Base-by-base conservation (phyloP, 53 echinoderm and acorn worm genomes). In the Antedon mediterranea region DNA sequence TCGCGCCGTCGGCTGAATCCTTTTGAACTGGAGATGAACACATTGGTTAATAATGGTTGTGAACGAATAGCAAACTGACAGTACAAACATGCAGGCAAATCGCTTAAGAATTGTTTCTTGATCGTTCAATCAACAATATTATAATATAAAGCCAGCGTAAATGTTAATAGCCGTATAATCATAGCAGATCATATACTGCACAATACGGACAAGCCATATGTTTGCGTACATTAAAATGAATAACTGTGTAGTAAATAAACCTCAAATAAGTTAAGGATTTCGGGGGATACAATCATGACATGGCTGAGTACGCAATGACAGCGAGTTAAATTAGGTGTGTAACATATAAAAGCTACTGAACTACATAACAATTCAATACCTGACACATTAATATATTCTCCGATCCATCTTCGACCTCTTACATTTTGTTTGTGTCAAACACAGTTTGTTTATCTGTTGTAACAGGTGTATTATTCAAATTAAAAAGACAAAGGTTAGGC, bases 41-140 rank as follows among this genome's bases (percentile, higher is more conserved):
- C 57, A 57, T 57, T 15, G 23, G 57, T 57, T 57, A 6, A 37
- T 37, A 37, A 37, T 37, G 37, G 11, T 11, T 11, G 37, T 11
- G 37, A 37, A 37, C 11, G 11, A 37, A 4, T 13, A 26, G 23
- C 23, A 8, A 26, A 26, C 11, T 15, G 2, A 23, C 14, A 7
- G 23, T 2, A 57, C 23, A 15, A 26, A 57, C 57, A 57, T 57
- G 57, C 57, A 57, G 57, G 57, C 15, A 57, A 57, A 57, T 57
- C 57, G 57, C 57, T 57, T 57, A 57, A 57, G 57, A 57, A 57
- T 57, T 18, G 57, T 57, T 57, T 57, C 57, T 57, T 57, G 57
- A 57, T 57, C 57, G 57, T 57, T 57, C 57, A 57, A 57, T 57
- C 57, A 57, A 57, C 57, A 57, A 57, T 57, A 57, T 57, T 57